phyloP scores from a whole-genome alignment of 2,797 vertebrate species.

The Neosilurus hyrtlii region DNA sequence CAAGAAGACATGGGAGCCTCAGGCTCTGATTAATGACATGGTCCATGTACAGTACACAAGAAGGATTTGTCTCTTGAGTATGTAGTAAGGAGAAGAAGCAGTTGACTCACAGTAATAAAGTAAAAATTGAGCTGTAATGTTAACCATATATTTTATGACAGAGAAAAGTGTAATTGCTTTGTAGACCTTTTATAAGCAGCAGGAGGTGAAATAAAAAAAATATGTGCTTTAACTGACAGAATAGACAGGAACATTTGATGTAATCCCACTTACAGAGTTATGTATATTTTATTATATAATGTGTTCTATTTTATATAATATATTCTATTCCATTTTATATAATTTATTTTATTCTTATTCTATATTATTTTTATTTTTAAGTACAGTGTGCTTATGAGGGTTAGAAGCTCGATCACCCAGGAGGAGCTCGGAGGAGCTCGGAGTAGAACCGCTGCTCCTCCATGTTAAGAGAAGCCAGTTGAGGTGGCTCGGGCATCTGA shows the following conservation, averaged over 20 bases:
- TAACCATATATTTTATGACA: conserved; percentile 45
- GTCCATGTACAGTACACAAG: conserved; percentile 37
- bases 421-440: too few relatives aligned
- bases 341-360: too few relatives aligned
- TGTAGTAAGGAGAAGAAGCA: conserved; percentile 38
- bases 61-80: conserved; percentile 48
- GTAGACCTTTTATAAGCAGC: not conserved
- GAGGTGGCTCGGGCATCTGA: too few relatives aligned
- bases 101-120: conserved; percentile 42
- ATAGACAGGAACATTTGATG: not conserved
- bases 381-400: too few relatives aligned
- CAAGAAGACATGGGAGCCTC: conserved; percentile 49
- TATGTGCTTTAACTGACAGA: not conserved
- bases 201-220: not conserved
- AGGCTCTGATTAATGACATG: conserved; percentile 56
- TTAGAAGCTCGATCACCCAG: too few relatives aligned
- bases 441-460: too few relatives aligned
- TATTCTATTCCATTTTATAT: too few relatives aligned
- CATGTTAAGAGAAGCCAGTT: too few relatives aligned
- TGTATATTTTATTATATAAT: too few relatives aligned
- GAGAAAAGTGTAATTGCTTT: conserved; percentile 10
- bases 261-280: not conserved
- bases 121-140: conserved; percentile 37
- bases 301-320: too few relatives aligned
- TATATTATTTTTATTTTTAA: too few relatives aligned